Evolutionary conservation across 1,140 invertebrate genomes (phyloP), one percentile per base, ranked within the genome.

Genomic region (Atta texana): DNA sequence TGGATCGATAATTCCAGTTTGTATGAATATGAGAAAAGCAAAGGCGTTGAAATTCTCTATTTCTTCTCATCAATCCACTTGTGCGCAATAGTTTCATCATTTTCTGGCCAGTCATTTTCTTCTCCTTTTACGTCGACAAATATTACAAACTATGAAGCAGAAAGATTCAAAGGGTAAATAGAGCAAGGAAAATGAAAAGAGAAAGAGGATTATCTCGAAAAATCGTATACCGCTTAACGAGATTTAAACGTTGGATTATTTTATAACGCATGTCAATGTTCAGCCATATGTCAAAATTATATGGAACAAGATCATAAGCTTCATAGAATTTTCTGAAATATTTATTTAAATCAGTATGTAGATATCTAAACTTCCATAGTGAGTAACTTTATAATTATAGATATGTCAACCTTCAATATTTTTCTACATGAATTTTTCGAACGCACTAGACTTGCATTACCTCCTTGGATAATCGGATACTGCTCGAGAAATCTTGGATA

Each of bases 161-260:
- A 18, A 84, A 51, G 69, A 74, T 61, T 28, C 14, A 24, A 31
- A 68, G 34, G 44, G 12, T 63, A 76, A 86, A 39, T 24, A 39
- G 51, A 74, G 59, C 49, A 39, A 71, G 14, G 5, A 34, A 44
- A 55, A 39, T 39, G 31, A 39, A 68, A 12, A 21, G 7, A 68
- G 8, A 44, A 4, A 44, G 34, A 68, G 34, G 18, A 39, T 0
- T 31, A 21, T 21, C 44, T 75, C 76, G 53, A 76, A n/a, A 34
- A 10, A 18, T 74, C 24, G 39, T 63, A 53, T 21, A 0, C n/a
- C n/a, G 61, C 74, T 80, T 51, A 81, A 89, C 55, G 61, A 86
- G 61, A 86, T 81, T 12, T 21, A 31, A 55, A 16, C 18, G 24
- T 74, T 51, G 14, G 18, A 49, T 14, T 69, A 63, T 86, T 89